These are phyloP conservation scores for Pachyrhynchus sulphureomaculatus DNA, from an alignment of 1,140 invertebrate genomes.

Conservation along the genomic window DNA sequence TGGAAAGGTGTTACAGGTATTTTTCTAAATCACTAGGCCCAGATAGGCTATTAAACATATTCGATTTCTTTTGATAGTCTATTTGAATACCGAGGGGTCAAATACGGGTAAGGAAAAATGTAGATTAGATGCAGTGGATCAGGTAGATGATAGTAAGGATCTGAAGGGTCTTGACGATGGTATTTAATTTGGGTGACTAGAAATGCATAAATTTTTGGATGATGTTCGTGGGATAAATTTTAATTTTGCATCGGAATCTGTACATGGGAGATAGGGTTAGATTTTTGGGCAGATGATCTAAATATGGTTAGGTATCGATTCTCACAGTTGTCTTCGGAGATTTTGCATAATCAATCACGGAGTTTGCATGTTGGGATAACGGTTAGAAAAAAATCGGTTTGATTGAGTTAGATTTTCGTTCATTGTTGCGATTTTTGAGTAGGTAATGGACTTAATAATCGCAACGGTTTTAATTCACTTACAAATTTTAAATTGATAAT, in stretches of 20 bases:
- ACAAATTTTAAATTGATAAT: too few relatives aligned
- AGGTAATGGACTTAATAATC: too few relatives aligned
- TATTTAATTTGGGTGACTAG: constrained; percentile 18
- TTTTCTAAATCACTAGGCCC: constrained; percentile 36
- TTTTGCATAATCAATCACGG: constrained; percentile 40
- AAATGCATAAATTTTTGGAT: constrained; percentile 41
- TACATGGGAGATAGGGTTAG: constrained; percentile 38
- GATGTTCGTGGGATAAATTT: constrained; percentile 43
- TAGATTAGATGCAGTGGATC: constrained; percentile 43
- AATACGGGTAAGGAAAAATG: constrained; percentile 46
- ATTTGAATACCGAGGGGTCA: constrained; percentile 49
- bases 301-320: constrained; percentile 38
- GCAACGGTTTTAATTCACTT: too few relatives aligned
- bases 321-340: constrained; percentile 39
- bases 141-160: constrained; percentile 8
- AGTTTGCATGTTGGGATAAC: constrained; percentile 19
- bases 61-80: constrained; percentile 44
- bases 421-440: too few relatives aligned
- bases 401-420: too few relatives aligned
- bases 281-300: constrained; percentile 37
- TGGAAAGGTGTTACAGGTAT: constrained; percentile 34
- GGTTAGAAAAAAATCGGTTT: constrained; percentile 28
- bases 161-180: background rate
- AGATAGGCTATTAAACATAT: constrained; percentile 51
- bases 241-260: constrained; percentile 37